Percentiles rank a stretch among this genome's conserved stretches.
phyloP scores from a whole-genome alignment of 2,113 vertebrate species.

The Nannobrachium achirus region DNA sequence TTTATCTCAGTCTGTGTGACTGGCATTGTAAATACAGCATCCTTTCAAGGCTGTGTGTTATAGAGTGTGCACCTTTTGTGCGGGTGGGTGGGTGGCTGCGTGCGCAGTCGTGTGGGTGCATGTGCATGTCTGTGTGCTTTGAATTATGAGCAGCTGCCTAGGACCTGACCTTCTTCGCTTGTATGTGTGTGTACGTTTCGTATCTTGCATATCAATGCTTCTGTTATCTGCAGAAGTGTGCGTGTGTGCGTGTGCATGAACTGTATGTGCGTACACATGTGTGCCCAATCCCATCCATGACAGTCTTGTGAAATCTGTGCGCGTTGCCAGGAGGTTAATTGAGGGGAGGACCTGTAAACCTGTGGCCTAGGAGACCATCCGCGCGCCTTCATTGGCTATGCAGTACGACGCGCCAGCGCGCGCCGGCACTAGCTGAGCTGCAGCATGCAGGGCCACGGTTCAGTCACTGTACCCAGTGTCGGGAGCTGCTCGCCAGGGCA shows the following conservation, averaged over 20 bases:
- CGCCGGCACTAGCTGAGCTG: conserved; percentile 25
- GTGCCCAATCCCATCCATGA: background rate
- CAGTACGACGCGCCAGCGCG: conserved; percentile 42
- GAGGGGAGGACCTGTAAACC: conserved; percentile 69
- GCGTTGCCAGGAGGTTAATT: conserved; percentile 69
- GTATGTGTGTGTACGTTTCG: conserved; percentile 18
- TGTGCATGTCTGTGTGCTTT: conserved; percentile 35
- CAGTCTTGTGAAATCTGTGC: background rate
- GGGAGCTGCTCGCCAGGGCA: conserved; percentile 39
- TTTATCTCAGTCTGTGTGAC: conserved; percentile 71
- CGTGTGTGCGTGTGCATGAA: background rate
- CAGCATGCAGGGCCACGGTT: conserved; percentile 10
- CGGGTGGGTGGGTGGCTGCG: conserved; percentile 24
- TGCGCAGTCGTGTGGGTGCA: conserved; percentile 31
- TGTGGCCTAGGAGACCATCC: conserved; percentile 56
- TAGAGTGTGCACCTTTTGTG: conserved; percentile 12
- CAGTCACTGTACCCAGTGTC: conserved; percentile 23
- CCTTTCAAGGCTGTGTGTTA: conserved; percentile 50
- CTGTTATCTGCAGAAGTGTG: background rate
- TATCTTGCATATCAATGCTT: background rate
- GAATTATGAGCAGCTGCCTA: conserved; percentile 66
- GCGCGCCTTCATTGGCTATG: conserved; percentile 61
- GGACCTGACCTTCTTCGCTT: conserved; percentile 51
- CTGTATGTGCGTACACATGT: conserved; percentile 9
- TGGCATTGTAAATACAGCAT: conserved; percentile 73